These are phyloP conservation scores for Dynastes grantii DNA, from an alignment of 2,888 invertebrate genomes.

Conservation along the genomic window DNA sequence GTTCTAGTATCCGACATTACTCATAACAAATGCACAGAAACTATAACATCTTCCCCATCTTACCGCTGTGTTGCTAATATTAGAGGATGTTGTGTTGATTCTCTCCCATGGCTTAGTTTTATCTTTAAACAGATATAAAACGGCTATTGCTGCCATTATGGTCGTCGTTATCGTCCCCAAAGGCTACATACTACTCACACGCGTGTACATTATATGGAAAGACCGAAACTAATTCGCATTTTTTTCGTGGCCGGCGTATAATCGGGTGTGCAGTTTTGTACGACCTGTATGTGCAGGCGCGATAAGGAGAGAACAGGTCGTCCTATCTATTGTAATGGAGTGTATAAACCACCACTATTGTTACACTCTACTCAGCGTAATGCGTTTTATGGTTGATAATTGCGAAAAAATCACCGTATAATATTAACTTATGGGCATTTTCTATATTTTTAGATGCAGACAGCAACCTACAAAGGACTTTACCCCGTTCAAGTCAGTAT, in stretches of 20 bases:
- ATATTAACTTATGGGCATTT: slow-evolving; percentile 33
- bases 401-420: slow-evolving; percentile 15
- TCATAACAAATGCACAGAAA: too few relatives aligned
- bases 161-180: slow-evolving; percentile 28
- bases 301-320: not conserved
- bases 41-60: not conserved
- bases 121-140: slow-evolving; percentile 6
- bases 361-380: slow-evolving; percentile 19
- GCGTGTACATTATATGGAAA: slow-evolving; percentile 8
- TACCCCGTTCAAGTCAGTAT: too few relatives aligned
- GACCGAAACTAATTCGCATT: slow-evolving; percentile 36
- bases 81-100: not conserved
- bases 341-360: slow-evolving; percentile 32
- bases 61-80: not conserved
- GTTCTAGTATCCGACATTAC: too few relatives aligned
- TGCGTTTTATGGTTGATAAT: slow-evolving; percentile 38
- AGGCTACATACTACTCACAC: slow-evolving; percentile 19
- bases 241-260: slow-evolving; percentile 7
- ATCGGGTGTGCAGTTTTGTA: slow-evolving; percentile 6
- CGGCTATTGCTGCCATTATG: slow-evolving; percentile 4
- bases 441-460: slow-evolving; percentile 24
- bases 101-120: slow-evolving; percentile 3
- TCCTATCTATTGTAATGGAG: slow-evolving; percentile 30
- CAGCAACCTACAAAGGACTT: not conserved
- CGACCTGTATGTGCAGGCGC: not conserved